A percentile compares a stretch with the other conserved stretches of the same genome.
Evolutionary conservation across 2,797 vertebrate genomes (phyloP).

Genomic region (Loris lydekkerianus): DNA sequence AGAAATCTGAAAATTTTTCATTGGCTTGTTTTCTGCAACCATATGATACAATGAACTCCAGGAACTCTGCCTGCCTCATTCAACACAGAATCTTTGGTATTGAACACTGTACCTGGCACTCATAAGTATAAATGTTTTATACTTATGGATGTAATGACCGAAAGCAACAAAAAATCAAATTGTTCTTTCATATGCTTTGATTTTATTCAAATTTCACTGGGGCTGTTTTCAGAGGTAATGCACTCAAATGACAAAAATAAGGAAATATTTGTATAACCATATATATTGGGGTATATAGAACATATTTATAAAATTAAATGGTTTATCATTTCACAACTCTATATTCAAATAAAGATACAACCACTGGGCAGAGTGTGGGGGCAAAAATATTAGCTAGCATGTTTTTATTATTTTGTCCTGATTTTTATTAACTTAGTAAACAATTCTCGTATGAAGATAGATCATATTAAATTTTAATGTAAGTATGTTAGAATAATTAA

Average conservation of each 20-base stretch:
- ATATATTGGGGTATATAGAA: neutral
- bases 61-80: neutral
- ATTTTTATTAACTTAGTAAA: neutral
- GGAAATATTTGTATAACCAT: neutral
- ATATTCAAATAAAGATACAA: neutral
- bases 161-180: neutral
- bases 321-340: neutral
- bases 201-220: neutral
- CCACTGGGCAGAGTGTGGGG: neutral
- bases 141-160: neutral
- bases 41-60: neutral
- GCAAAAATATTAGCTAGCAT: neutral
- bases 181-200: neutral
- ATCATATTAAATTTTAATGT: constrained; percentile 34
- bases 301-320: constrained; percentile 1
- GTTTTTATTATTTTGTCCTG: constrained; percentile 21
- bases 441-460: neutral
- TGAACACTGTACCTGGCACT: neutral
- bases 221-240: neutral
- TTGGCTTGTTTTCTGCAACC: neutral
- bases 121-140: neutral
- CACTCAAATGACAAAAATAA: neutral
- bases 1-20: neutral
- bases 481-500: neutral
- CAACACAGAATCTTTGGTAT: neutral